phyloP scores from a whole-genome alignment of 1,140 invertebrate genomes.

The Lasioglossum albipes region DNA sequence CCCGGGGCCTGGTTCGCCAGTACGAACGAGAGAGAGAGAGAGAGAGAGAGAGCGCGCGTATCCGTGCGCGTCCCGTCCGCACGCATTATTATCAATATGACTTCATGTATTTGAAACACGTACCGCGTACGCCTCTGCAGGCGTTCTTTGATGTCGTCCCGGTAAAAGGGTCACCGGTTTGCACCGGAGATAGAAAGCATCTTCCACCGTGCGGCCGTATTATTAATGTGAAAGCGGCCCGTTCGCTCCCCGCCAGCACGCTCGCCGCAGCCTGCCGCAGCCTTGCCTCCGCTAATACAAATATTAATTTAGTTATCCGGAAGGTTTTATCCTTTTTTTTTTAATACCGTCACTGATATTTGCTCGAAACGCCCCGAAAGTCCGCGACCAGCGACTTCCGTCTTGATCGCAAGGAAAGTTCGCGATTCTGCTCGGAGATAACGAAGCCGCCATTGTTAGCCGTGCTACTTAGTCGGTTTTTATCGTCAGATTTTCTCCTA shows the following conservation, averaged over 20 bases:
- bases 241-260: too few relatives aligned
- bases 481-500: too few relatives aligned
- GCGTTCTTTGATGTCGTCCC: constrained; percentile 51
- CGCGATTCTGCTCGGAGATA: too few relatives aligned
- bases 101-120: constrained; percentile 22
- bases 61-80: constrained; percentile 26
- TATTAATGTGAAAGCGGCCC: constrained; percentile 35
- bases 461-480: too few relatives aligned
- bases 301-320: constrained; percentile 31
- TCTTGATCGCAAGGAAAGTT: too few relatives aligned
- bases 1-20: constrained; percentile 18
- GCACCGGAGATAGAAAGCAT: constrained; percentile 24
- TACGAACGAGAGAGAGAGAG: too few relatives aligned
- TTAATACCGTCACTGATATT: too few relatives aligned
- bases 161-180: constrained; percentile 30
- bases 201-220: constrained; percentile 8
- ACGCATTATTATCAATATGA: constrained; percentile 63
- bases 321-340: neutral
- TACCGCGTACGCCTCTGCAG: constrained; percentile 2
- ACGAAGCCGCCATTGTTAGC: too few relatives aligned
- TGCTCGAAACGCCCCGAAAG: too few relatives aligned
- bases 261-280: neutral
- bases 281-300: neutral
- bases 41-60: too few relatives aligned
- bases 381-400: too few relatives aligned